Evolutionary conservation across 1,140 invertebrate genomes (phyloP), one percentile per base, ranked within the genome.

Genomic region (Aporrectodea caliginosa): DNA sequence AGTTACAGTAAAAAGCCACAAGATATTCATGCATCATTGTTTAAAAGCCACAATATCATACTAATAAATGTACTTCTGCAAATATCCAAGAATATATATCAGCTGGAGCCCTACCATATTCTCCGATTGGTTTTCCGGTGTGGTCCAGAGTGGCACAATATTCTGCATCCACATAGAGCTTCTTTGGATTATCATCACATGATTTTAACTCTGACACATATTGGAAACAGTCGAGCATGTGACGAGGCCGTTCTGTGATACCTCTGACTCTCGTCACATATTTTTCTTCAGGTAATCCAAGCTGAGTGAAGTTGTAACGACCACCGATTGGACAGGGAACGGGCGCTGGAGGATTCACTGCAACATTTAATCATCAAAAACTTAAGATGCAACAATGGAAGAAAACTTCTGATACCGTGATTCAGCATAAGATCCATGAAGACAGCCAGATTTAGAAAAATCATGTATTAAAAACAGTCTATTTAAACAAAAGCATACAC

Each of bases 91-190:
- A n/a, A n/a, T n/a, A n/a, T n/a, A n/a, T n/a, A n/a, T n/a, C n/a
- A n/a, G n/a, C n/a, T n/a, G n/a, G n/a, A n/a, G n/a, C n/a, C n/a
- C n/a, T 83, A 88, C 87, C 87, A 81, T 89, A 89, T 81, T 89
- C 88, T 85, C 86, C 96, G 35, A 97, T 92, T 2, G 96, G 96
- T 84, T 93, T 90, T 77, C 95, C 96, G 83, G 94, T 91, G 89
- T 98, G 93, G 90, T 98, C 96, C 1, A 98, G 95, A n/a, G 95
- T 94, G 2, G 97, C 90, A 87, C 97, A 98, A 83, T 97, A 97
- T 81, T 94, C 96, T 85, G 96, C 95, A 88, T 98, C 96, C 70
- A 98, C 93, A 29, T 92, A 91, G 82, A 98, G 93, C 86, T 95
- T 94, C 85, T 97, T 97, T 85, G 97, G 95, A 87, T 98, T 95